Conservation (phyloP, 2,113 vertebrate species). For the Seriola aureovittata region DNA sequence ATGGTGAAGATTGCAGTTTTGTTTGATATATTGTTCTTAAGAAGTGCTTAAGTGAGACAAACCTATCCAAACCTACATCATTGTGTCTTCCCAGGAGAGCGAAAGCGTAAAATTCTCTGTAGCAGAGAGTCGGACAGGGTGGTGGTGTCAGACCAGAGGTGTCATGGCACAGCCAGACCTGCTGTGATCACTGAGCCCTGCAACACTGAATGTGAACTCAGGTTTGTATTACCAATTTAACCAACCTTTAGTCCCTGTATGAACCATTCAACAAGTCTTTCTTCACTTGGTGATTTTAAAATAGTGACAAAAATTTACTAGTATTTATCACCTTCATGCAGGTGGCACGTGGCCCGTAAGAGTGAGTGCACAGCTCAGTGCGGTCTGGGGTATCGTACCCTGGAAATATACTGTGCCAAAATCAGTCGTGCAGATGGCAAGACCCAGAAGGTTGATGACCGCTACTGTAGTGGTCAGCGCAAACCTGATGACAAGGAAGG, state of each 20-base stretch:
- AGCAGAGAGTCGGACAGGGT: constrained; percentile 93
- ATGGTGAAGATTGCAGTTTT: background rate
- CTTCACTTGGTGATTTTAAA: background rate
- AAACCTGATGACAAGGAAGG: constrained; percentile 92
- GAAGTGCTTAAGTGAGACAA: too few species aligned
- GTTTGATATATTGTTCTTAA: background rate
- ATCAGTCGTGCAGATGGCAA: constrained; percentile 89
- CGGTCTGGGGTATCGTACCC: constrained; percentile 90
- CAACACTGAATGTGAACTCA: constrained; percentile 94
- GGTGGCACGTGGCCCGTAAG: constrained; percentile 93
- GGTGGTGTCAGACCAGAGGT: constrained; percentile 96
- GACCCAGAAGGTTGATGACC: constrained; percentile 92
- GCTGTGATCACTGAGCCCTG: constrained; percentile 89
- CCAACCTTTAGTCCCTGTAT: background rate
- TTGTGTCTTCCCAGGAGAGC: constrained; percentile 86
- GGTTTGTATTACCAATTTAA: constrained; percentile 79
- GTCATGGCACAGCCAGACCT: constrained; percentile 88
- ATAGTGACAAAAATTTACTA: background rate
- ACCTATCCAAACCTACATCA: background rate
- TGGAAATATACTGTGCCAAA: constrained; percentile 94
- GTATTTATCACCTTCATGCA: constrained; percentile 48
- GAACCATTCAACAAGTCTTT: background rate
- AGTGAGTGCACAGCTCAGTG: constrained; percentile 95
- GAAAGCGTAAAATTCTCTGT: constrained; percentile 91
- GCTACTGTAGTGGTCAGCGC: constrained; percentile 88